These are phyloP conservation scores for Oreortyx pictus DNA, from an alignment of 2,797 vertebrate genomes.

Conservation along the genomic window DNA sequence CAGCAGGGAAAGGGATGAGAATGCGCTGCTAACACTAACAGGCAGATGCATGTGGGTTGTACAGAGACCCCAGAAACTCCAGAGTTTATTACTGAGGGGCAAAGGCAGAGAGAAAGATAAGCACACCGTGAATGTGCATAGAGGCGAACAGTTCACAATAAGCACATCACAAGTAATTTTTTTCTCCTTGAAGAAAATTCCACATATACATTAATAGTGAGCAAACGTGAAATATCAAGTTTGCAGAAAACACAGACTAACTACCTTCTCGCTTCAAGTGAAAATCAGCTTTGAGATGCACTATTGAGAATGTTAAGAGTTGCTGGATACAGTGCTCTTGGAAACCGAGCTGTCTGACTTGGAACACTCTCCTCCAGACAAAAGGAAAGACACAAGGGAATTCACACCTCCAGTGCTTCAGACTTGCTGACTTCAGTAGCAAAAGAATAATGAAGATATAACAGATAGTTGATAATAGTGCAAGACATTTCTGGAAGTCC, in stretches of 20 bases:
- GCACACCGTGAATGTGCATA: not conserved
- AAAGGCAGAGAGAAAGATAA: not conserved
- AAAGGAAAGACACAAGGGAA: not conserved
- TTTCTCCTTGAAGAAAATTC: not conserved
- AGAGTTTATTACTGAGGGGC: not conserved
- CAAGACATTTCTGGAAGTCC: not conserved
- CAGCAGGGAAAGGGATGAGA: not conserved
- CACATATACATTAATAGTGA: not conserved
- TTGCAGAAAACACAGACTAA: not conserved
- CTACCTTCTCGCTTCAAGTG: not conserved
- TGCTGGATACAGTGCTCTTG: not conserved
- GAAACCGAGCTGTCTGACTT: not conserved
- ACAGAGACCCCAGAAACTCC: not conserved
- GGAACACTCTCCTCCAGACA: not conserved
- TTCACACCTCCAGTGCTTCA: not conserved
- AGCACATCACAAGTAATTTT: not conserved
- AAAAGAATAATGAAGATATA: not conserved
- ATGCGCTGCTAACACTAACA: fast-evolving
- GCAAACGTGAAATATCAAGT: not conserved
- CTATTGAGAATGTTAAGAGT: not conserved
- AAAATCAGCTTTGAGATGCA: not conserved
- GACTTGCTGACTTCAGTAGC: not conserved
- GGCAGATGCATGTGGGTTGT: not conserved
- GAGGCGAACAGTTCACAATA: not conserved
- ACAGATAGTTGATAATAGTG: not conserved